A percentile compares a stretch with the other conserved stretches of the same genome.
Evolutionary conservation across 2,113 vertebrate genomes (phyloP).

Genomic region (Grus americana): DNA sequence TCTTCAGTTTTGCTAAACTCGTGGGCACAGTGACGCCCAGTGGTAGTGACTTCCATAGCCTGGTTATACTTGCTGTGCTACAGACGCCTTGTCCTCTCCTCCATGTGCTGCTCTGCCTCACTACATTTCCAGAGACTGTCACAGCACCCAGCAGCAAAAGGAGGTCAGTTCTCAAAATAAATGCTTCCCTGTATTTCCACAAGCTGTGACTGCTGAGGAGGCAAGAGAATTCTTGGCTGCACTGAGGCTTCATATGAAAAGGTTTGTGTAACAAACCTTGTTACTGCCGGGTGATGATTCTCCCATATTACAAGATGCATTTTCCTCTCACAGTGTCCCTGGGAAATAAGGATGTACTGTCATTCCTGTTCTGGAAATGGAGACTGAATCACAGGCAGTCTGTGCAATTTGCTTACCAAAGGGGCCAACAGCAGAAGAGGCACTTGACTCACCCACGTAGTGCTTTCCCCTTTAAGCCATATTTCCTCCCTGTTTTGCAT

Average conservation of each 20-base stretch:
- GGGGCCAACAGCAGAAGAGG: neutral
- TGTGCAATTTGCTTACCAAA: neutral
- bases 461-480: neutral
- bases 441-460: neutral
- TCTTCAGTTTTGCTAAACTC: neutral
- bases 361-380: neutral
- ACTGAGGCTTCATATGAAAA: neutral
- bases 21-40: slow-evolving; percentile 9
- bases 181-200: neutral
- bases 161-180: neutral
- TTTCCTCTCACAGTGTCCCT: neutral
- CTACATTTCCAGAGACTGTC: neutral
- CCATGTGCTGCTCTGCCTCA: neutral
- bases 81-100: neutral
- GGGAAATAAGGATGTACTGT: neutral
- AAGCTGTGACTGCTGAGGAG: neutral
- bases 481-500: neutral
- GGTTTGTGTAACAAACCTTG: neutral
- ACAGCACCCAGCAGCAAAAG: neutral
- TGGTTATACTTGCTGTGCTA: neutral
- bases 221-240: neutral
- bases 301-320: neutral
- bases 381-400: neutral
- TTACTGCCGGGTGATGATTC: neutral
- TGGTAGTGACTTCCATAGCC: neutral